A percentile compares a stretch with the other conserved stretches of the same genome.
phyloP scores from a whole-genome alignment of 2,113 vertebrate genomes.

The Rhagologus leucostigma region DNA sequence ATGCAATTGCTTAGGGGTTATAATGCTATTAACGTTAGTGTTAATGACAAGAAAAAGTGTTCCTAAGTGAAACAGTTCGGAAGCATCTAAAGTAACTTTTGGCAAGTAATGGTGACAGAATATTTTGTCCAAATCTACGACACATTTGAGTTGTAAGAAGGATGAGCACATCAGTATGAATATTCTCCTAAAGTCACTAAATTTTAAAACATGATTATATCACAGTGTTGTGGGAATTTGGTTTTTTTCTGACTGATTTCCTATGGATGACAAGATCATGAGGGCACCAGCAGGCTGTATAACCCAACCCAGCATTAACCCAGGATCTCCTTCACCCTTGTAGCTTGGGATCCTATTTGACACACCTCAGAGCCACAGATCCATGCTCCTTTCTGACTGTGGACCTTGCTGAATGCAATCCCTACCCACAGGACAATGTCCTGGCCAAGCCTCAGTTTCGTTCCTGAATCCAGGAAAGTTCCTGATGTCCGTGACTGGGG shows the following conservation, averaged over 20 bases:
- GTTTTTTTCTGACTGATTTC: not conserved
- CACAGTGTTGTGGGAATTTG: not conserved
- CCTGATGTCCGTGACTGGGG: fast-evolving
- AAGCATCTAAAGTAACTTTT: not conserved
- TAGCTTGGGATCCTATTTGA: not conserved
- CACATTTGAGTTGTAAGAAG: not conserved
- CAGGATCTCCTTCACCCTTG: not conserved
- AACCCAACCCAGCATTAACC: not conserved
- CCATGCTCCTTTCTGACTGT: not conserved
- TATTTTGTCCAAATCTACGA: not conserved
- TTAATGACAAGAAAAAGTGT: not conserved
- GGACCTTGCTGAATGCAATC: not conserved
- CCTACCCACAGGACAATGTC: fast-evolving
- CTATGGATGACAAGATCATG: not conserved
- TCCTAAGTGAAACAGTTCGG: not conserved
- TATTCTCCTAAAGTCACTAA: not conserved
- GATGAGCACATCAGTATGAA: not conserved
- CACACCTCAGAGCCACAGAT: not conserved
- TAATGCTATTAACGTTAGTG: not conserved
- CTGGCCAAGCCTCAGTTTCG: not conserved
- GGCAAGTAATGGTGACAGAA: not conserved
- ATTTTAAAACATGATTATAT: not conserved
- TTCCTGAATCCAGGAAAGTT: not conserved
- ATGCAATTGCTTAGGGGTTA: not conserved
- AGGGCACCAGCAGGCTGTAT: not conserved